phyloP scores from a whole-genome alignment of 2,888 invertebrate genomes.

The Lathronympha strigana region DNA sequence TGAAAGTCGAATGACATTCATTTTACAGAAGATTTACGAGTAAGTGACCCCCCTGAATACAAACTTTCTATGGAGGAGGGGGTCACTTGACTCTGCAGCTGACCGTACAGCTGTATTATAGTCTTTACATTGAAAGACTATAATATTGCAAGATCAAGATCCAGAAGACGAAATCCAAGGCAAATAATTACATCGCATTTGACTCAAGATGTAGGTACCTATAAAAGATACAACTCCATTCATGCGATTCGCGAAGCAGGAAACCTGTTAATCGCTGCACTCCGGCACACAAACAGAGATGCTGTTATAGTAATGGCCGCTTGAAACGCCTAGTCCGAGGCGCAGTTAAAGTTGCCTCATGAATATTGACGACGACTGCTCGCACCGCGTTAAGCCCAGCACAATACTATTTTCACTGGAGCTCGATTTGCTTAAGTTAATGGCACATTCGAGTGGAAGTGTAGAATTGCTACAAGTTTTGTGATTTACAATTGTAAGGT shows the following conservation, averaged over 20 bases:
- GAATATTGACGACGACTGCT: constrained; percentile 69
- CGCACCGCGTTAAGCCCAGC: constrained; percentile 42
- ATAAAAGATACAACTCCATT: background rate
- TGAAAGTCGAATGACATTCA: too few species aligned
- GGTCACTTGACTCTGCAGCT: too few species aligned
- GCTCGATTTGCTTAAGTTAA: constrained; percentile 44
- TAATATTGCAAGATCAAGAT: too few species aligned
- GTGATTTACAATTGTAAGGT: constrained; percentile 26
- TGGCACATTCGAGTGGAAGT: constrained; percentile 22
- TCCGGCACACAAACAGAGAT: constrained; percentile 47
- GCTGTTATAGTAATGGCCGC: constrained; percentile 64
- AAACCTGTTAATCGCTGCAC: constrained; percentile 30
- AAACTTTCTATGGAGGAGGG: too few species aligned
- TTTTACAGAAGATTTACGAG: too few species aligned
- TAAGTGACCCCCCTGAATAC: too few species aligned
- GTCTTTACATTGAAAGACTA: too few species aligned
- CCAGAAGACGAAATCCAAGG: too few species aligned
- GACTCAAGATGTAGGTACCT: too few species aligned
- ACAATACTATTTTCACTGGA: constrained; percentile 42
- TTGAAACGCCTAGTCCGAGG: constrained; percentile 65
- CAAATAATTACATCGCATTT: too few species aligned
- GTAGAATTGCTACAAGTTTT: constrained; percentile 21
- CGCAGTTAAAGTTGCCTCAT: constrained; percentile 68
- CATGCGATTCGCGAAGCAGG: background rate
- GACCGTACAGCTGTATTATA: too few species aligned